Evolutionary conservation across 64 coral and sea anemone genomes (phyloP), one percentile per base, ranked within the genome.

Genomic region (Pocillopora damicornis): DNA sequence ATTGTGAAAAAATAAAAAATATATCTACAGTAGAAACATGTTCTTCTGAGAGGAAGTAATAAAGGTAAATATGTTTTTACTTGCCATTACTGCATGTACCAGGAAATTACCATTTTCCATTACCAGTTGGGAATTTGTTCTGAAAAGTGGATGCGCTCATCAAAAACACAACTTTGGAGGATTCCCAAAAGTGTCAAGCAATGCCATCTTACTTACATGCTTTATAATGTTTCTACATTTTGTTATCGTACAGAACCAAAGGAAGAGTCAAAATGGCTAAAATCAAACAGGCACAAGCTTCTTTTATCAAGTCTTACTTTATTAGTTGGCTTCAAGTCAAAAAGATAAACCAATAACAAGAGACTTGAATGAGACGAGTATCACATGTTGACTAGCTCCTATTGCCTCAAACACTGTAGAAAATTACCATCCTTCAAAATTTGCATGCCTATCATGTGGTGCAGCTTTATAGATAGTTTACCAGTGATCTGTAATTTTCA

Each of bases 221-320:
- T 51, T 51, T 51, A 7, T 51, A 51, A 51, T 51, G 42, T 51
- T 51, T 51, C 2, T 51, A 51, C 7, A 7, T 7, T 51, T 51
- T 51, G 7, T 67, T 67, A 18, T 22, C 22, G 15, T 18, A 7
- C 22, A 16, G 16, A 7, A 67, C 22, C 64, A 67, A 67, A 26
- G 20, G 11, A n/a, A 23, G 9, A 71, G 67, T 68, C 20, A 71
- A 71, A 30, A n/a, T 23, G 1, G 25, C 67, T 71, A 7, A 71
- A 71, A 69, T n/a, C 1, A 71, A 18, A 71, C 22, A 23, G 25
- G 25, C 30, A 81, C 59, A 80, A 61, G 17, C 5, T 35, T 13
- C 60, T 35, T 81, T 63, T 63, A 81, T 60, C 63, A 37, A 85
- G 72, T 56, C 81, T 65, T 5, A 37, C 20, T 85, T 85, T 85